phyloP scores from a whole-genome alignment of 1,140 invertebrate species.

The Listronotus oregonensis region DNA sequence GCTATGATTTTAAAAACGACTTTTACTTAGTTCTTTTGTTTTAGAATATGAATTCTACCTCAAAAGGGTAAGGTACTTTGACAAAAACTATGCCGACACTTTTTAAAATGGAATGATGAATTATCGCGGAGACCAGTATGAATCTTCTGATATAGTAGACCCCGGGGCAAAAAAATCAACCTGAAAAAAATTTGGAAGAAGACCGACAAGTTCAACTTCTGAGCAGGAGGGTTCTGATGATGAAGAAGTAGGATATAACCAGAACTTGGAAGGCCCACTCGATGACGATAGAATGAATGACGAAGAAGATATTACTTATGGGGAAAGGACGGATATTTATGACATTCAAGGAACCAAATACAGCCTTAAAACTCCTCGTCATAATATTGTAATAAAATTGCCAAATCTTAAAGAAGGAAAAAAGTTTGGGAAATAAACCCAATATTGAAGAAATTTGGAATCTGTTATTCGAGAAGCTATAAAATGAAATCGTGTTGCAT shows the following conservation, averaged over 20 bases:
- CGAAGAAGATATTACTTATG: neutral
- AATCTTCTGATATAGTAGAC: neutral
- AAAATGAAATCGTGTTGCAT: no score
- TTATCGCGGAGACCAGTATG: neutral
- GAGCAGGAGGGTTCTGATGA: neutral
- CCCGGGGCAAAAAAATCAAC: neutral
- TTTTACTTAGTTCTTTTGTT: no score
- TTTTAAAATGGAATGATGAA: neutral
- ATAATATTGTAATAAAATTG: no score
- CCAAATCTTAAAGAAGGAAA: no score
- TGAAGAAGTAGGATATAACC: neutral
- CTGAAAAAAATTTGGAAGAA: neutral
- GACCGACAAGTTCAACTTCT: neutral
- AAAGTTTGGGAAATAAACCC: no score
- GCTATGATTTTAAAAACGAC: no score
- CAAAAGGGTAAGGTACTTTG: neutral
- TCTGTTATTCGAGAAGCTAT: no score
- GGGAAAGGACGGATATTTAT: neutral
- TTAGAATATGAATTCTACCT: neutral
- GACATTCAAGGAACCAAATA: constrained; percentile 1
- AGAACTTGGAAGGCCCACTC: neutral
- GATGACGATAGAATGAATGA: neutral
- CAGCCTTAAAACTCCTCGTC: no score
- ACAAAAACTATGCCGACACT: neutral
- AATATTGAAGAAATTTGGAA: no score